Evolutionary conservation across 2,888 invertebrate species (phyloP), one percentile per base, ranked within the genome.

Genomic region (Nematopogon swammerdamellus): DNA sequence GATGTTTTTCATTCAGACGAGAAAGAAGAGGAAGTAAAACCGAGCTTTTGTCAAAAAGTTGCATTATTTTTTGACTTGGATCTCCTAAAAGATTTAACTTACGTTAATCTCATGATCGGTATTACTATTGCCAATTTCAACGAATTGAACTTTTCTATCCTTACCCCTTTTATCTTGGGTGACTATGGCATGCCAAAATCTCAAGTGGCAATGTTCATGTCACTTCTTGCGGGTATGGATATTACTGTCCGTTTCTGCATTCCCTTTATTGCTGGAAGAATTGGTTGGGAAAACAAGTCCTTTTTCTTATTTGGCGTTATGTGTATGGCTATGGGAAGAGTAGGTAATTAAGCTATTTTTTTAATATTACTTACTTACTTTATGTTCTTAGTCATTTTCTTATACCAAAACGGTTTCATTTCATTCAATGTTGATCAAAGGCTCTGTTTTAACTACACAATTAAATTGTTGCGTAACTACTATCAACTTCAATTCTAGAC

Each of bases 101-200:
- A 85, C 57, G 81, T 88, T 2, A 89, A 87, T 58, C 70, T 89
- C 14, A 87, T 88, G 79, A 61, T 88, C 49, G 89, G 89, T 1
- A 74, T 89, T 46, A 88, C 87, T 1, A 69, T 88, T 42, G 88
- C 88, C 1, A 85, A 85, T 60, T 88, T 88, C 58, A 85, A 84
- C 3, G 89, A 89, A 64, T 58, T 88, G 5, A 89, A 89, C 63
- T 89, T 89, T 62, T 86, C 88, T 2, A 82, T 89, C 47, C 60
- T 89, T 47, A 88, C 88, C 0, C 88, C 89, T 1, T 88, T 89
- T 54, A 86, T 89, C 56, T 68, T 89, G n/a, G 80, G 80, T 17
- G 89, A 88, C 58, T 86, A 85, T 58, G 82, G 85, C 1, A 83
- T 86, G 57, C 68, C 68, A 1, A 82, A 82, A 57, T 58, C 73